Percentiles rank a stretch among this genome's conserved stretches.
These are phyloP conservation scores for Temnothorax longispinosus DNA, from an alignment of 1,140 invertebrate genomes.

Conservation along the genomic window DNA sequence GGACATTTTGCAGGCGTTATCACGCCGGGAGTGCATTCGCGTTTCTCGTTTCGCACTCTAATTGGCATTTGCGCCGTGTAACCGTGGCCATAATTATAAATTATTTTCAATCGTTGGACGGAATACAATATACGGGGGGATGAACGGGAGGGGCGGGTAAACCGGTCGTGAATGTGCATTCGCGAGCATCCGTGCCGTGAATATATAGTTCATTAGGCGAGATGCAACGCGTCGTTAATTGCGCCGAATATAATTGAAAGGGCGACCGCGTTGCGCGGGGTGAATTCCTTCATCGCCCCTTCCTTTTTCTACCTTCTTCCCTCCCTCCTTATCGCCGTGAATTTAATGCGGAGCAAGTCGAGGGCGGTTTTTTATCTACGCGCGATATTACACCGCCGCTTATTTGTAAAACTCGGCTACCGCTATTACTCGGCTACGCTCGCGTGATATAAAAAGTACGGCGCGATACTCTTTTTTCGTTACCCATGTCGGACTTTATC, in stretches of 20 bases:
- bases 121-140: slow-evolving; percentile 54
- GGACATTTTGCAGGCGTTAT: slow-evolving; percentile 35
- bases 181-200: slow-evolving; percentile 58
- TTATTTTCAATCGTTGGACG: slow-evolving; percentile 72
- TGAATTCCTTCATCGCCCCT: slow-evolving; percentile 26
- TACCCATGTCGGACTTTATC: slow-evolving; percentile 46
- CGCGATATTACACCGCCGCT: slow-evolving; percentile 42
- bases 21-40: slow-evolving; percentile 12
- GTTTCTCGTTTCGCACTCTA: slow-evolving; percentile 69
- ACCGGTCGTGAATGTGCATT: slow-evolving; percentile 53
- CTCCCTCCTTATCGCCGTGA: slow-evolving; percentile 17
- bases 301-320: not conserved
- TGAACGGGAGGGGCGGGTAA: slow-evolving; percentile 18
- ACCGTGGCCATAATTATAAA: slow-evolving; percentile 66
- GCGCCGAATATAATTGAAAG: slow-evolving; percentile 73
- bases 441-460: slow-evolving; percentile 38
- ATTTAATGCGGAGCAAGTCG: slow-evolving; percentile 33
- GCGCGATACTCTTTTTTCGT: slow-evolving; percentile 44
- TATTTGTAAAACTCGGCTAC: slow-evolving; percentile 43
- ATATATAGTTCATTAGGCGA: slow-evolving; percentile 75
- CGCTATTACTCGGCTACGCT: slow-evolving; percentile 37
- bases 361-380: slow-evolving; percentile 46
- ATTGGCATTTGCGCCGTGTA: slow-evolving; percentile 60
- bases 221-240: slow-evolving; percentile 73
- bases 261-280: slow-evolving; percentile 11